Base-by-base conservation (phyloP, 1,140 invertebrate species). In the Dendrolimus kikuchii region DNA sequence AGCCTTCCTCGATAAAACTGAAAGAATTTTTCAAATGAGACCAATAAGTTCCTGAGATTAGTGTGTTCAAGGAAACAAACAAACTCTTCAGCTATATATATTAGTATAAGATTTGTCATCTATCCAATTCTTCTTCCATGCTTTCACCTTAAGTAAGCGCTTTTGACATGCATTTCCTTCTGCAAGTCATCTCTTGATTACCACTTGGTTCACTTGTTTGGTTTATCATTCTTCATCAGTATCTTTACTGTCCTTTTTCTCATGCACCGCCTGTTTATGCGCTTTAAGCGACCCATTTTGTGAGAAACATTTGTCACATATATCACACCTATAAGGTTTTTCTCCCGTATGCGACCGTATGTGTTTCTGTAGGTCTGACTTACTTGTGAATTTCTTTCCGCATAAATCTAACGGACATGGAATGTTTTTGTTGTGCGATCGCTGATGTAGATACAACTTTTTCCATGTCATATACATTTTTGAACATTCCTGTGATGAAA, bases 301-400 rank as follows among this genome's bases (percentile, higher is more conserved):
- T 1, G 87, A 67, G 60, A 90, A 91, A 5, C 68, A 64, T 53
- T 80, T 87, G 0, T 62, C 50, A 48, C 86, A 88, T 0, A 71
- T 0, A 0, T 76, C 59, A 49, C 86, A 88, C 5, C 62, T 23
- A 45, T 64, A 85, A 0, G 84, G 85, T 46, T 70, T 73, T n/a
- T 84, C 81, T 0, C 86, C 82, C 0, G 81, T 79, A 59, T 89
- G 88, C 5, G 73, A 71, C 2, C 77, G 62, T 5, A 77, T 59
- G 45, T 89, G 88, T 54, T 76, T 81, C 41, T 77, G 69, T 38
- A 83, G 49, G 36, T 81, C 83, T 0, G 73, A 68, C 54, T 76
- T 82, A 0, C 66, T 82, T 0, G 80, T 66, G 76, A 89, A 96
- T 2, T 89, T 90, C 66, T 95, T 90, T 2, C 88, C 77, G 58